Conservation (phyloP, 2,888 invertebrate species). For the Heliconius aoede region DNA sequence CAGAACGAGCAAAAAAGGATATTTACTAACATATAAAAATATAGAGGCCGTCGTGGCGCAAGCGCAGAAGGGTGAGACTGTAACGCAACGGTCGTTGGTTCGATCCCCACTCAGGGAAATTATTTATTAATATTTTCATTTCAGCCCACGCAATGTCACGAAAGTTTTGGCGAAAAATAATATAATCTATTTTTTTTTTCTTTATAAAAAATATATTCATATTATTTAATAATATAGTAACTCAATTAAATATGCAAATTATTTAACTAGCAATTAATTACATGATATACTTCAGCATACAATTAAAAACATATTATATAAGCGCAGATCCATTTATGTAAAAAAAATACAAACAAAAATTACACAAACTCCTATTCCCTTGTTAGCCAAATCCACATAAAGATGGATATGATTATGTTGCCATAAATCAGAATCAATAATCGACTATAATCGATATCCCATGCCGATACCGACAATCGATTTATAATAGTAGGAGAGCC, state of each 20-base stretch:
- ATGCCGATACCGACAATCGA: conserved; percentile 60
- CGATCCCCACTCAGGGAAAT: too few species aligned
- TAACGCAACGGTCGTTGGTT: too few species aligned
- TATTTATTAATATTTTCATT: too few species aligned
- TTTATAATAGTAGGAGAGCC: conserved; percentile 61
- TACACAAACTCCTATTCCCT: conserved; percentile 16
- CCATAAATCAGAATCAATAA: conserved; percentile 71
- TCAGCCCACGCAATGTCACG: too few species aligned
- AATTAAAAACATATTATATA: neutral
- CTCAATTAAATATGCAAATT: too few species aligned
- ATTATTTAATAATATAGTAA: neutral
- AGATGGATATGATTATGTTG: conserved; percentile 53
- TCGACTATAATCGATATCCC: conserved; percentile 67
- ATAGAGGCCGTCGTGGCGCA: too few species aligned
- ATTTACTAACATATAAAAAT: neutral
- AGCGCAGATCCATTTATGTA: neutral
- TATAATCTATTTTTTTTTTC: too few species aligned
- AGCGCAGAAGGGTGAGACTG: too few species aligned
- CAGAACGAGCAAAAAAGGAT: neutral
- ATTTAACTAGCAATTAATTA: too few species aligned
- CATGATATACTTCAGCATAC: too few species aligned
- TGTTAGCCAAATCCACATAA: conserved; percentile 45
- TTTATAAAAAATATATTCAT: neutral
- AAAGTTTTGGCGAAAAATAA: too few species aligned
- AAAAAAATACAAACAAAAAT: neutral